Base-by-base conservation (phyloP, 2,888 invertebrate species). In the Ormyrus thymus region DNA sequence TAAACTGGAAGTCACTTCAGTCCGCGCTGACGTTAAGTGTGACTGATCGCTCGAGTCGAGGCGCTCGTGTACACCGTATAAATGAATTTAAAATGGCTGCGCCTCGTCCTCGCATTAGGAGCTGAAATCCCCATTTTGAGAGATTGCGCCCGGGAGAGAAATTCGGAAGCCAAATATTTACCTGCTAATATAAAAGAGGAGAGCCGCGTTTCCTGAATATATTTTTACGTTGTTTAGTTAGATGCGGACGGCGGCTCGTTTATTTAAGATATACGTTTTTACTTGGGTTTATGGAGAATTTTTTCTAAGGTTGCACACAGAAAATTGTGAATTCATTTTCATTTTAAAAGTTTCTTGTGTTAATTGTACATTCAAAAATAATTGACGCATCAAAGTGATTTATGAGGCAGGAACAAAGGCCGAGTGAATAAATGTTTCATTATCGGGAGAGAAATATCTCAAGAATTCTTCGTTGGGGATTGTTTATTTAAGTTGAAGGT, bases 1-100 rank as follows among this genome's bases (percentile, higher is more conserved):
- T 86, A 86, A 88, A 85, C 86, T 84, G 73, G 73, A 86, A 86
- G 87, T 87, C 86, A 87, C 86, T 88, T 86, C 83, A 85, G 81
- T 55, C 76, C 61, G 7, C 51, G 10, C 53, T 61, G 88, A 87
- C 86, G 83, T 88, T 85, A 85, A 88, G 87, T 86, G 87, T 88
- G 88, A 87, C 86, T 86, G 88, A 88, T 88, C 86, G 86, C 85
- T 83, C 84, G 81, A 78, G 55, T 43, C 46, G 48, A 73, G 68
- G 55, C 15, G 66, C 58, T 56, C 7, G 9, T 72, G n/a, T 58
- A 56, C 29, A 3, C 9, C 8, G 74, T 51, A 10, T 55, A 74
- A 74, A 13, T 9, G 55, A 79, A 70, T 79, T 66, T 58, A 53
- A 78, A 74, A 78, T 78, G 73, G 73, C 58, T 10, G 66, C 29